Percentiles rank a stretch among this genome's conserved stretches.
phyloP scores from a whole-genome alignment of 2,888 invertebrate species.

The Sussaba pulchella region DNA sequence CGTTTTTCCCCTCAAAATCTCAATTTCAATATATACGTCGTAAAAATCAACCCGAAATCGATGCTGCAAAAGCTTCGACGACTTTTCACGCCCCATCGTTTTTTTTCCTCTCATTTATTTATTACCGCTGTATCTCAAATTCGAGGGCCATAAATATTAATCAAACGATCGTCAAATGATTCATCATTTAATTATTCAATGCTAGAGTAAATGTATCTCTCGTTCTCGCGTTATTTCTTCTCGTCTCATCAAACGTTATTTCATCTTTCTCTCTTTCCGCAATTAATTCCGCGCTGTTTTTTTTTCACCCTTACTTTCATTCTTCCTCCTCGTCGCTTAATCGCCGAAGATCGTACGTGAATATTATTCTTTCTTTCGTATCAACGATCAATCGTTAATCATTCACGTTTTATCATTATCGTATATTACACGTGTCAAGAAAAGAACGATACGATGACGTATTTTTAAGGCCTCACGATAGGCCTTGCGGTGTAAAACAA shows the following conservation, averaged over 20 bases:
- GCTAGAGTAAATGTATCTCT: conserved; percentile 49
- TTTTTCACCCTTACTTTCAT: too few relatives aligned
- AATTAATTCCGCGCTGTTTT: too few relatives aligned
- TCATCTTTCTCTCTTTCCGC: conserved; percentile 12
- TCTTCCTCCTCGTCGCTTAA: too few relatives aligned
- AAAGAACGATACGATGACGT: too few relatives aligned
- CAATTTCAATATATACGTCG: conserved; percentile 54
- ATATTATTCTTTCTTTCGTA: conserved; percentile 38
- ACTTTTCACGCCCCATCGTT: background rate
- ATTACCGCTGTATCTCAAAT: conserved; percentile 40
- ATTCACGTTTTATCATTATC: conserved; percentile 32
- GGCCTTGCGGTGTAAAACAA: conserved; percentile 84
- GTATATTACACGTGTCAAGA: conserved; percentile 59
- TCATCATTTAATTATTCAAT: conserved; percentile 60
- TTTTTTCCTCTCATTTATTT: background rate
- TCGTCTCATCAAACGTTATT: background rate
- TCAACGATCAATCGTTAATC: conserved; percentile 33
- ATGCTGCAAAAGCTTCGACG: conserved; percentile 10
- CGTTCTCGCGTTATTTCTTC: background rate
- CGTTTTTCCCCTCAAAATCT: conserved; percentile 34
- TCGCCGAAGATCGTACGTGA: too few relatives aligned
- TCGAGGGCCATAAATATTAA: conserved; percentile 55
- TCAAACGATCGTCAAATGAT: conserved; percentile 59
- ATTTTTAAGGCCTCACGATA: conserved; percentile 84
- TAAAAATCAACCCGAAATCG: conserved; percentile 61